Percentiles rank a stretch among this genome's conserved stretches.
phyloP scores from a whole-genome alignment of 2,888 invertebrate species.

The Adelphocoris suturalis region DNA sequence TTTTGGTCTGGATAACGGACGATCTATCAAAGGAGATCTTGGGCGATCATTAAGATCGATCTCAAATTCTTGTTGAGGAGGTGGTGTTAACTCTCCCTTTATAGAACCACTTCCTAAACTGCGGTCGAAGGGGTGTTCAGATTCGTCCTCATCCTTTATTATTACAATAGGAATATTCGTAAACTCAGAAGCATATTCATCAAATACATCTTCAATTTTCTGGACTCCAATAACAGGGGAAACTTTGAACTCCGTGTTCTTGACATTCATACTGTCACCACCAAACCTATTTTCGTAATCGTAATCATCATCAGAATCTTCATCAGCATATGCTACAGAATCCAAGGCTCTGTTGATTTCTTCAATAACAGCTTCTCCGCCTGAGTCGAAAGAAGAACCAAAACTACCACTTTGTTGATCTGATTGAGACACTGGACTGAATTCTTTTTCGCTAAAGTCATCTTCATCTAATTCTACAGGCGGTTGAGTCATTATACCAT shows the following conservation, averaged over 20 bases:
- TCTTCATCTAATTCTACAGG: background rate
- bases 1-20: background rate
- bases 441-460: background rate
- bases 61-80: background rate
- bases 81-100: background rate
- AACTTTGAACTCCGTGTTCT: background rate
- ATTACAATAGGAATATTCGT: constrained; percentile 50
- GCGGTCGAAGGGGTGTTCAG: background rate
- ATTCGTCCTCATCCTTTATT: constrained; percentile 12
- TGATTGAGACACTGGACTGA: background rate
- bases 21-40: background rate
- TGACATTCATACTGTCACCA: background rate
- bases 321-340: background rate
- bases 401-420: background rate
- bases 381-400: constrained; percentile 4
- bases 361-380: constrained; percentile 47
- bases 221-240: constrained; percentile 48
- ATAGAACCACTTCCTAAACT: background rate
- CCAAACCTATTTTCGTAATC: background rate
- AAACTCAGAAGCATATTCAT: constrained; percentile 59
- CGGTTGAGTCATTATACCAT: background rate
- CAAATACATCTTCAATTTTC: constrained; percentile 48
- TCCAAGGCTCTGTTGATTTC: constrained; percentile 45
- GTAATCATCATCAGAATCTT: background rate
- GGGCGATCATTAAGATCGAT: background rate